These are phyloP conservation scores for Schizopygopsis malacanthus DNA, from an alignment of 2,797 vertebrate species.

Conservation along the genomic window DNA sequence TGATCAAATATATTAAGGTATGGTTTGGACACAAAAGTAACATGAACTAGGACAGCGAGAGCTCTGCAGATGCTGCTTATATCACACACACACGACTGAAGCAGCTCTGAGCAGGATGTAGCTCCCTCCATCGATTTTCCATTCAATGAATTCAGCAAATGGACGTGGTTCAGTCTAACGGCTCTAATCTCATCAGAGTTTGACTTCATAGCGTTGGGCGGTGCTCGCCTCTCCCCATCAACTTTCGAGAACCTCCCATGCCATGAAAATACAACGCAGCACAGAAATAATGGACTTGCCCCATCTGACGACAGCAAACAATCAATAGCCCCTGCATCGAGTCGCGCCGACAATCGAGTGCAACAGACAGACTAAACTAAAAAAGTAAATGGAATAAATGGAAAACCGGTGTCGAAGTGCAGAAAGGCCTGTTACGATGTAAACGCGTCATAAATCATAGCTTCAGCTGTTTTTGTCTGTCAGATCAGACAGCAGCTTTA, in stretches of 20 bases:
- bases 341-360: no score
- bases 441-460: neutral
- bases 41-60: neutral
- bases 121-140: constrained; percentile 37
- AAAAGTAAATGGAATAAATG: neutral
- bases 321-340: neutral
- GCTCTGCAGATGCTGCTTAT: constrained; percentile 31
- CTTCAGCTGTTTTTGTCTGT: no score
- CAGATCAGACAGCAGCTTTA: neutral
- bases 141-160: constrained; percentile 47
- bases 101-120: constrained; percentile 21
- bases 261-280: neutral
- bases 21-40: neutral
- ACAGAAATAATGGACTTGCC: neutral
- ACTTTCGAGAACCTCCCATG: constrained; percentile 30
- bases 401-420: neutral
- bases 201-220: constrained; percentile 2
- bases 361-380: neutral
- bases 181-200: constrained; percentile 34
- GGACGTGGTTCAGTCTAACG: constrained; percentile 19
- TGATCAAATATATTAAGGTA: neutral
- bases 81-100: constrained; percentile 17
- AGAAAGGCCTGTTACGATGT: neutral
- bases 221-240: constrained; percentile 7
- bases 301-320: neutral